These are phyloP conservation scores for Drosophila kuntzei DNA, from an alignment of 2,888 invertebrate species.

Conservation along the genomic window DNA sequence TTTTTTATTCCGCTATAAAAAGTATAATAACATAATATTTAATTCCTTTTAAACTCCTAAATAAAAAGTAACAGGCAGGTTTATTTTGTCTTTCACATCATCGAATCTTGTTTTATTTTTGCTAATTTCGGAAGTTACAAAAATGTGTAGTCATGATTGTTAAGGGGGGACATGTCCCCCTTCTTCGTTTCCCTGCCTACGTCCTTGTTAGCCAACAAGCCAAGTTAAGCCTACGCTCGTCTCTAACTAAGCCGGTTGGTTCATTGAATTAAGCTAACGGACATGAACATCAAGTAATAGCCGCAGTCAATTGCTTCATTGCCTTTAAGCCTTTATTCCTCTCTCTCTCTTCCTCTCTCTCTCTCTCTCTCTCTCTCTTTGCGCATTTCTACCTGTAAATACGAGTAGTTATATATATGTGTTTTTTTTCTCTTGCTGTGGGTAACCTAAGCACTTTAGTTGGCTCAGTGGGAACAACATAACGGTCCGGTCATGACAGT, in stretches of 20 bases:
- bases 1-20: no score
- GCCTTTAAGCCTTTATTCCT: constrained; percentile 30
- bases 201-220: constrained; percentile 3
- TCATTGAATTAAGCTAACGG: constrained; percentile 77
- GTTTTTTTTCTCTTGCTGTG: constrained; percentile 5
- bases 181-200: not conserved
- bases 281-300: constrained; percentile 53
- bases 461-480: constrained; percentile 34
- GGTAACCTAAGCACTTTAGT: constrained; percentile 51
- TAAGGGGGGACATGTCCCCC: not conserved
- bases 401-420: constrained; percentile 27
- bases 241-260: constrained; percentile 41
- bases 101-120: not conserved
- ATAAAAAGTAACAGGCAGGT: no score
- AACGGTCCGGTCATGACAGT: constrained; percentile 36
- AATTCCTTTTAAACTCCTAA: no score
- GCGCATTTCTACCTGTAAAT: constrained; percentile 44
- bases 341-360: not conserved
- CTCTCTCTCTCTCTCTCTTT: not conserved
- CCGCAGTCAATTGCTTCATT: constrained; percentile 60
- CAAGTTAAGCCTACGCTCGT: constrained; percentile 18
- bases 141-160: not conserved
- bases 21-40: no score
- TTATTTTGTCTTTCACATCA: no score
- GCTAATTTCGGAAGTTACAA: not conserved